Evolutionary conservation across 2,797 vertebrate genomes (phyloP), one percentile per base, ranked within the genome.

Genomic region (Taenioides sp.): DNA sequence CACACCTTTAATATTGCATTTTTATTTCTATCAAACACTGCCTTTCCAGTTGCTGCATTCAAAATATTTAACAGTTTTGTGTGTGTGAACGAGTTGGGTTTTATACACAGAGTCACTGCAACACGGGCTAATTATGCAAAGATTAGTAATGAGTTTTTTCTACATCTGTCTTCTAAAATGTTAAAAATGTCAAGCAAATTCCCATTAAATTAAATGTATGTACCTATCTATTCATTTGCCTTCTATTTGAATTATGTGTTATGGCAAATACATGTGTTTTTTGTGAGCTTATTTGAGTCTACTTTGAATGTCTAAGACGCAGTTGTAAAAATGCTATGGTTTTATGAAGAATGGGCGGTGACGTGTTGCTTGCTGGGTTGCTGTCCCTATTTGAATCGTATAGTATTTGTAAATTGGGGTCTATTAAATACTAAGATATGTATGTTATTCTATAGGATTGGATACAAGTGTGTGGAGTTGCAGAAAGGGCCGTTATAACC

Each of bases 191-290:
- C 43, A 16, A 16, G 43, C 43, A 47, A 47, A 3, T 59, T 28
- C 16, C 57, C 6, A 14, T 59, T 59, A n/a, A n/a, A n/a, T n/a
- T 52, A 52, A 52, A 52, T 52, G 5, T 20, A 18, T 52, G 50
- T 57, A 22, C 22, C 54, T 57, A 22, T 10, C 7, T 25, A 77
- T 79, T 79, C 62, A 67, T 47, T 71, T 49, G 80, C 65, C 78
- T 84, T 37, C 80, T 37, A 73, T 81, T 84, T 81, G 58, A 82
- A 75, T 69, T 73, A 23, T 72, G 49, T 63, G 31, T 37, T 12
- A 11, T 2, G 14, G n/a, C 43, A 50, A 18, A 28, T 49, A 20
- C 28, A 10, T 28, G 43, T 18, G 64, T 65, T 9, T 40, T 5
- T 47, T 5, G 4, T 57, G 64, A 72, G 57, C 25, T 70, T 68